Percentiles rank a stretch among this genome's conserved stretches.
These are phyloP conservation scores for Helostoma temminkii DNA, from an alignment of 2,797 vertebrate genomes.

Conservation along the genomic window DNA sequence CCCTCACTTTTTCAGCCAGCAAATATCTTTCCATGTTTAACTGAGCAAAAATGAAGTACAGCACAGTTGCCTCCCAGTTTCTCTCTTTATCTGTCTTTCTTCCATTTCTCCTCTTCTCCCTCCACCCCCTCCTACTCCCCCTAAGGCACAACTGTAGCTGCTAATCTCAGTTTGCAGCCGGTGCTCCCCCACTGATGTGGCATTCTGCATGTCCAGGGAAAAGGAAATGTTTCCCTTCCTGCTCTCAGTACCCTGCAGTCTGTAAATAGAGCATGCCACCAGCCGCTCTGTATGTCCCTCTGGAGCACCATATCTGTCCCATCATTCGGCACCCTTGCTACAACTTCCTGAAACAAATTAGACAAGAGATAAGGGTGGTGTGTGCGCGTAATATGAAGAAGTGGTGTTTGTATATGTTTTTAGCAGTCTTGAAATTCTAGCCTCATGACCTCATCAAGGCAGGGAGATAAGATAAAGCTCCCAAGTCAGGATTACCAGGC, in stretches of 20 bases:
- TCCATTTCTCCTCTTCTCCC: slow-evolving; percentile 19
- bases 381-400: slow-evolving; percentile 19
- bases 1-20: slow-evolving; percentile 13
- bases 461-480: slow-evolving; percentile 8
- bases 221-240: slow-evolving; percentile 79
- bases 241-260: slow-evolving; percentile 63
- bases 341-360: slow-evolving; percentile 72
- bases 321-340: slow-evolving; percentile 58
- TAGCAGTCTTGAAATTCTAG: slow-evolving; percentile 18
- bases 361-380: slow-evolving; percentile 42
- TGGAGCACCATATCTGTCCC: slow-evolving; percentile 70
- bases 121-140: slow-evolving; percentile 10
- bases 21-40: slow-evolving; percentile 41
- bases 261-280: slow-evolving; percentile 75
- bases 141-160: slow-evolving; percentile 58
- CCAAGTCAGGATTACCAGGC: neutral
- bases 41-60: slow-evolving; percentile 20
- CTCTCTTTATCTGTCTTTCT: slow-evolving; percentile 41
- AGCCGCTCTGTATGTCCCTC: slow-evolving; percentile 40
- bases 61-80: slow-evolving; percentile 28
- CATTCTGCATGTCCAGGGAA: slow-evolving; percentile 72
- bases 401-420: slow-evolving; percentile 18
- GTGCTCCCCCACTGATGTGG: slow-evolving; percentile 59
- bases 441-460: neutral
- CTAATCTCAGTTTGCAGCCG: slow-evolving; percentile 77